These are phyloP conservation scores for Dorcus parallelipipedus DNA, from an alignment of 2,888 invertebrate species.

Conservation along the genomic window DNA sequence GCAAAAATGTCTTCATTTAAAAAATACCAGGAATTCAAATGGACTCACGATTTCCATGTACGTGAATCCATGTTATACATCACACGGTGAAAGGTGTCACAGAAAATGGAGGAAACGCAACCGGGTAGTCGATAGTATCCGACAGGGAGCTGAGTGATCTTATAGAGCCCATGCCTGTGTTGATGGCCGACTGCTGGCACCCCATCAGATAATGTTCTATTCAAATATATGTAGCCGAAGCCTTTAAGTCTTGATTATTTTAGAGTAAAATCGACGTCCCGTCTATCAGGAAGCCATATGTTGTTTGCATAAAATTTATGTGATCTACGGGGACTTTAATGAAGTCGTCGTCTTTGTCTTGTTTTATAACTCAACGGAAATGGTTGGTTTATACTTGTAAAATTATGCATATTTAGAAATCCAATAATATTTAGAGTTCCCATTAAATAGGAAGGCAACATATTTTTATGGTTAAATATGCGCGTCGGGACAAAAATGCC, in stretches of 20 bases:
- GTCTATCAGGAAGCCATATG: too few species aligned
- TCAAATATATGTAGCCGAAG: slow-evolving; percentile 14
- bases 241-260: slow-evolving; percentile 19
- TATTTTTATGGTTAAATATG: too few species aligned
- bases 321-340: too few species aligned
- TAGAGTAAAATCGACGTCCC: slow-evolving; percentile 4
- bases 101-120: slow-evolving; percentile 39
- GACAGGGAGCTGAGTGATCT: slow-evolving; percentile 35
- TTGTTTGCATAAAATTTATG: too few species aligned
- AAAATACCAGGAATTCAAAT: slow-evolving; percentile 24
- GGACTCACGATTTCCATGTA: slow-evolving; percentile 35
- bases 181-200: slow-evolving; percentile 19
- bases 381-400: too few species aligned
- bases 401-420: too few species aligned
- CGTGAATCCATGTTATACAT: slow-evolving; percentile 38
- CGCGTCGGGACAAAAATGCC: too few species aligned
- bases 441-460: too few species aligned
- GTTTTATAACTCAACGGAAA: too few species aligned
- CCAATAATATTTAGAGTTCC: too few species aligned
- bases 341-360: too few species aligned
- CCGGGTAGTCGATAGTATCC: slow-evolving; percentile 34
- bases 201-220: slow-evolving; percentile 18
- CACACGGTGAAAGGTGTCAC: slow-evolving; percentile 42
- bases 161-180: slow-evolving; percentile 19
- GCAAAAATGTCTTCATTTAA: slow-evolving; percentile 18